phyloP scores from a whole-genome alignment of 1,140 invertebrate species.

The Diachasma alloeum region DNA sequence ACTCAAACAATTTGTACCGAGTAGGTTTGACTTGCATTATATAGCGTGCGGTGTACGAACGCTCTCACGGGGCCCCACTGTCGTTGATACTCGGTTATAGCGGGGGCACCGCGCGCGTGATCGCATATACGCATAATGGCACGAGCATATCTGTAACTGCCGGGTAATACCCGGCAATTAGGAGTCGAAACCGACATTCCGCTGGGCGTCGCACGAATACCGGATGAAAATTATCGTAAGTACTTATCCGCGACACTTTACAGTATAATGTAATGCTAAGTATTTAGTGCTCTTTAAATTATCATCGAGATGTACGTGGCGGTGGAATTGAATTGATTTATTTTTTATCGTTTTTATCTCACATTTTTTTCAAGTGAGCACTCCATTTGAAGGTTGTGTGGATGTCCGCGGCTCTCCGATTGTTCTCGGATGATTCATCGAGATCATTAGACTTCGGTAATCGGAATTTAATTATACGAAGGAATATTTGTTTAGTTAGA shows the following conservation, averaged over 20 bases:
- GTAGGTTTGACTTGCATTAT: constrained; percentile 7
- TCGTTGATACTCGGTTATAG: neutral
- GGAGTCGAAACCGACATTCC: constrained; percentile 24
- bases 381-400: too few species aligned
- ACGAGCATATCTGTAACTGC: constrained; percentile 40
- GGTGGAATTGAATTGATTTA: constrained; percentile 3
- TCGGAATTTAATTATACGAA: too few species aligned
- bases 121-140: constrained; percentile 32
- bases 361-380: too few species aligned
- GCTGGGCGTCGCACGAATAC: constrained; percentile 13
- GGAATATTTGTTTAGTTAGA: too few species aligned
- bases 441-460: too few species aligned
- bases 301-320: neutral
- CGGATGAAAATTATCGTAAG: constrained; percentile 5
- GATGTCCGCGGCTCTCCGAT: too few species aligned
- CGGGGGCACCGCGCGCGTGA: neutral
- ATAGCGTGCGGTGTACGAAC: neutral
- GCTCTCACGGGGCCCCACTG: constrained; percentile 29
- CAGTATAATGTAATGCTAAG: neutral
- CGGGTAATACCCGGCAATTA: constrained; percentile 46
- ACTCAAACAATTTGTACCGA: neutral
- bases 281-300: constrained; percentile 29
- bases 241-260: constrained; percentile 3
- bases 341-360: constrained; percentile 10
- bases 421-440: too few species aligned